Percentiles rank a stretch among this genome's conserved stretches.
These are phyloP conservation scores for Myrmophylax atrothorax DNA, from an alignment of 2,113 vertebrate species.

Conservation along the genomic window DNA sequence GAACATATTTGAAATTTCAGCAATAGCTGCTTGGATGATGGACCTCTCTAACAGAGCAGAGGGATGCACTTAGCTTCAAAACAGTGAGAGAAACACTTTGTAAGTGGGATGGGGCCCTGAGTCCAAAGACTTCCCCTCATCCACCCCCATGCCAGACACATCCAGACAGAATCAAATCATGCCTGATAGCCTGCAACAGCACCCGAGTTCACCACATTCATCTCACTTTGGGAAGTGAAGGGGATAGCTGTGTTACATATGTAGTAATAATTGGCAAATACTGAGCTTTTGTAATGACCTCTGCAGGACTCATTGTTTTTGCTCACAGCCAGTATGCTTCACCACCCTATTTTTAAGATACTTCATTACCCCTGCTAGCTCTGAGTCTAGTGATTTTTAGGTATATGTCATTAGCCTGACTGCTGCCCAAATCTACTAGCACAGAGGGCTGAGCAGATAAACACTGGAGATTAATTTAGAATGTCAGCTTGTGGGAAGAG, in stretches of 20 bases:
- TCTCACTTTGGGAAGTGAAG: not conserved
- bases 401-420: not conserved
- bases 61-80: not conserved
- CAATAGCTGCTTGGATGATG: not conserved
- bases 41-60: not conserved
- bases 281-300: constrained; percentile 9
- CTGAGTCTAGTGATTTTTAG: not conserved
- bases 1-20: not conserved
- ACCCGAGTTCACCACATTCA: not conserved
- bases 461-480: not conserved
- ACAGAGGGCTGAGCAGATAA: not conserved
- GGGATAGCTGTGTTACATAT: not conserved
- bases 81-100: not conserved
- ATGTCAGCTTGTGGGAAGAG: not conserved
- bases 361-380: not conserved
- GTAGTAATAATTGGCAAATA: not conserved
- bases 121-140: not conserved
- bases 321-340: not conserved
- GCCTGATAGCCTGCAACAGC: not conserved
- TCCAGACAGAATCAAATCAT: not conserved
- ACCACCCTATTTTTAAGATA: not conserved
- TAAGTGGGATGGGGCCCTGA: not conserved
- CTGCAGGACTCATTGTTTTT: not conserved
- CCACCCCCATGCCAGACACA: rapidly evolving
- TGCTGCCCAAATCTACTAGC: not conserved